These are phyloP conservation scores for Psettodes erumei DNA, from an alignment of 2,113 vertebrate genomes.

Conservation along the genomic window DNA sequence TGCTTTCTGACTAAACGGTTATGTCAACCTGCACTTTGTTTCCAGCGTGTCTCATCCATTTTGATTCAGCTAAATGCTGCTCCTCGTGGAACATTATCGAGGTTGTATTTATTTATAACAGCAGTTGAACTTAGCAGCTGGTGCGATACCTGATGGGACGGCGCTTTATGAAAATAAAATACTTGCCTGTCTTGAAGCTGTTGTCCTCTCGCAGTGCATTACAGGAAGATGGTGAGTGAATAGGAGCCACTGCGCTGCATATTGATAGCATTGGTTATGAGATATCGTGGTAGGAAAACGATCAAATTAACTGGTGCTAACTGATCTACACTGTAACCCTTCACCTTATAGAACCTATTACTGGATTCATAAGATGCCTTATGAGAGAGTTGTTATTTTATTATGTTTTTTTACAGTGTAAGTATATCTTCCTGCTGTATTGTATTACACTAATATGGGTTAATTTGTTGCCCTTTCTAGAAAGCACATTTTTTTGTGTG, in stretches of 20 bases:
- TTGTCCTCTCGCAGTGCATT: slow-evolving; percentile 3
- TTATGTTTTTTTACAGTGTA: too few species aligned
- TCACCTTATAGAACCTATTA: neutral
- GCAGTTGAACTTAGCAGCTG: slow-evolving; percentile 52
- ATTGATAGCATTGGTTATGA: slow-evolving; percentile 28
- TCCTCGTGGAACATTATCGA: slow-evolving; percentile 57
- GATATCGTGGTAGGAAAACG: neutral
- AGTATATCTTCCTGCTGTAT: slow-evolving; percentile 25
- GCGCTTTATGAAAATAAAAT: slow-evolving; percentile 42
- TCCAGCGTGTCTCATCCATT: slow-evolving; percentile 58
- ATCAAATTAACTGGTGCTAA: neutral
- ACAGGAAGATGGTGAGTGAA: slow-evolving; percentile 13
- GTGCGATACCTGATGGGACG: slow-evolving; percentile 58
- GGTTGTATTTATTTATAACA: slow-evolving; percentile 54
- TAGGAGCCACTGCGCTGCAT: neutral
- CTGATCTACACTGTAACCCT: neutral
- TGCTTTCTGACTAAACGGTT: slow-evolving; percentile 65
- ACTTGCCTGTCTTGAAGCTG: slow-evolving; percentile 1
- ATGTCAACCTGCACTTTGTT: slow-evolving; percentile 70
- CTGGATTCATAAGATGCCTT: neutral
- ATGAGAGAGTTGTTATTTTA: neutral
- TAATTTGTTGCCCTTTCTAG: slow-evolving; percentile 52
- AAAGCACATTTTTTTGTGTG: slow-evolving; percentile 10
- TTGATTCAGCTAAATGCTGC: slow-evolving; percentile 52
- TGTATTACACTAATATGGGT: slow-evolving; percentile 40